Evolutionary conservation across 2,797 vertebrate genomes (phyloP), one percentile per base, ranked within the genome.

Genomic region (Poecilia gillii): DNA sequence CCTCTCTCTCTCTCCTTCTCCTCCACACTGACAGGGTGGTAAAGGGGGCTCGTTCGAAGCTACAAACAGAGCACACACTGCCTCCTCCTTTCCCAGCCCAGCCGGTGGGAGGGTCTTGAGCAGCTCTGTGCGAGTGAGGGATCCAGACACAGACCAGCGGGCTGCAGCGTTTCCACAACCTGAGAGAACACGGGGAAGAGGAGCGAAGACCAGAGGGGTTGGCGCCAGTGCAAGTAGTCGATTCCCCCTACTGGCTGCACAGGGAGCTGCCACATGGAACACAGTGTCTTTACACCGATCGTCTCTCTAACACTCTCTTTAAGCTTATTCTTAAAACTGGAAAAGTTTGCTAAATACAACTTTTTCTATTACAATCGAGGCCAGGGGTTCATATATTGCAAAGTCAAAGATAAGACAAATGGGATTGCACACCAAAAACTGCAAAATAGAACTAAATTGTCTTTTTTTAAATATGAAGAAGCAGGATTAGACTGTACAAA

Each of bases 201-300:
- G 81, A 89, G 80, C 23, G 64, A 81, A 83, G 77, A 85, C 3
- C 75, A 74, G 85, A 75, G 75, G 75, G 87, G 76, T 77, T 51
- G 85, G 90, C 90, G 76, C 91, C 94, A 92, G 85, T 14, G 78
- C 68, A 72, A 93, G 93, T 82, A 91, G 94, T 95, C 94, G 94
- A 95, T 96, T 95, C 96, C 96, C 96, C 96, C 96, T 96, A 92
- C 96, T 96, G 96, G 96, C 93, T 92, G 92, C 84, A 90, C 78
- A 13, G 9, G 93, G 93, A 85, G 76, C 90, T 92, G 25, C 91
- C 6, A 39, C 85, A 81, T 76, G 59, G 53, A 84, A 81, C 75
- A 80, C 49, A 23, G 4, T 73, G 83, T 62, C 70, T 74, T 76
- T 77, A 78, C 28, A 59, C 36, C 39, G 76, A 82, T 39, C 77